Conservation (phyloP, 2,113 vertebrate genomes). For the Tragelaphus strepsiceros region DNA sequence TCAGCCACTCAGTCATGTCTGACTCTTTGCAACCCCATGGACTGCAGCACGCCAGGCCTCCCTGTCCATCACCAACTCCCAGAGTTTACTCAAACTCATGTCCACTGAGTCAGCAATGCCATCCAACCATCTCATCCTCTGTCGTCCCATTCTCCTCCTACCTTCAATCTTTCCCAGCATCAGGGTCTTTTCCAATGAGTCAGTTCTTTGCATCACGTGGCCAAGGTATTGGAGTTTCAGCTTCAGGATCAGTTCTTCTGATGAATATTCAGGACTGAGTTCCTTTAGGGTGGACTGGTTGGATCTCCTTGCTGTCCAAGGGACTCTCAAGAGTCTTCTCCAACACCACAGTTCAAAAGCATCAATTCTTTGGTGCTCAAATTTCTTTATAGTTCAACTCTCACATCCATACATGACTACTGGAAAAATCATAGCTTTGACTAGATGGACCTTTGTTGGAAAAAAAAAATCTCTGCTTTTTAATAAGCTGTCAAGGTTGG, state of each 20-base stretch:
- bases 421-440: neutral
- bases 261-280: neutral
- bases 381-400: neutral
- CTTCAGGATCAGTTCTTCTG: neutral
- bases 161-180: neutral
- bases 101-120: neutral
- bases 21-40: neutral
- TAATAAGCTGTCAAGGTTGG: neutral
- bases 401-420: neutral
- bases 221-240: neutral
- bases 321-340: neutral
- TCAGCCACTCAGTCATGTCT: neutral
- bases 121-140: neutral
- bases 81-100: neutral
- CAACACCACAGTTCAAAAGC: neutral
- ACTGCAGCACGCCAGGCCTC: neutral
- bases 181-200: neutral
- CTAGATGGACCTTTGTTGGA: neutral
- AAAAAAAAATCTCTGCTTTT: neutral
- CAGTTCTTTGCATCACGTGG: neutral
- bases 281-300: neutral
- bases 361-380: neutral
- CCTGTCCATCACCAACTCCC: neutral
- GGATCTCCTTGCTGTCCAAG: neutral
- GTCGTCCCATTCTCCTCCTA: neutral